Base-by-base conservation (phyloP, 2,888 invertebrate species). In the Drosophila heteroneura region DNA sequence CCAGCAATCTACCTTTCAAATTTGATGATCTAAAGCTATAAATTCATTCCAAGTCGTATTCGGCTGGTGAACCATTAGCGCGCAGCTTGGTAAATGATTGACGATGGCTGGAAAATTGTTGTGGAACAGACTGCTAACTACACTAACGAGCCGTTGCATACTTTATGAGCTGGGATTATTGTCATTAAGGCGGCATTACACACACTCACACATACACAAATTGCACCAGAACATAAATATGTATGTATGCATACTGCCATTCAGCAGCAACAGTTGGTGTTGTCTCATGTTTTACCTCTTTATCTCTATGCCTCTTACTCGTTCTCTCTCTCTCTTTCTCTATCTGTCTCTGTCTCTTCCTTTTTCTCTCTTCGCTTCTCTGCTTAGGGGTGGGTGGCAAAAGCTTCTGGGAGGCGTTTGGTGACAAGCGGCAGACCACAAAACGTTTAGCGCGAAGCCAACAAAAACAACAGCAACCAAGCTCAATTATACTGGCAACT, bases 121-220 rank as follows among this genome's bases (percentile, higher is more conserved):
- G 62, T 64, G 54, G 61, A 35, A 64, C 65, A 79, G 67, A 63
- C 61, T 66, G 65, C 61, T 67, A 75, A 75, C 69, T 60, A 72
- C 64, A 70, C 64, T 68, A 76, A 52, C 76, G 67, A 77, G 56
- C 57, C 70, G 68, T 73, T 83, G 86, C 86, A 83, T 83, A 83
- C 68, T 83, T 83, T 75, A 83, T 83, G 86, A 83, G 75, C 81
- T 33, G 59, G 76, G 83, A 86, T 86, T 86, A 83, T 79, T 84
- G 84, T 76, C 83, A 83, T 83, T 85, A 85, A 81, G 81, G 72
- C 64, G 60, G 16, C 52, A 53, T 61, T 52, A 49, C 47, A 53
- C 67, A 71, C 30, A 57, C 52, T 56, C 33, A 54, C 44, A 53
- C 33, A 56, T 56, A 61, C 70, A 65, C 26, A 49, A 37, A 59